These are phyloP conservation scores for Catocala nupta DNA, from an alignment of 2,888 invertebrate species.

Conservation along the genomic window DNA sequence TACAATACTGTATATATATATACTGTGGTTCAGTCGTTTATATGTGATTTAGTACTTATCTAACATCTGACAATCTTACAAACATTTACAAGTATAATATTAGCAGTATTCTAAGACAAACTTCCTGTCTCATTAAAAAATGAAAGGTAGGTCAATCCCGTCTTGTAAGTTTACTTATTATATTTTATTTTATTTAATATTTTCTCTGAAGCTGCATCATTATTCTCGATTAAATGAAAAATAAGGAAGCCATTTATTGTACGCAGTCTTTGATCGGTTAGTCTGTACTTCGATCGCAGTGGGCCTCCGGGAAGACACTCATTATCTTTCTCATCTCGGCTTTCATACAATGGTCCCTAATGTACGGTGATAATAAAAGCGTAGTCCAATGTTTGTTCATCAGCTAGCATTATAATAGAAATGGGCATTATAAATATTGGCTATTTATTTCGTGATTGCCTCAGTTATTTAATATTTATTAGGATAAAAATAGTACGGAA, in stretches of 20 bases:
- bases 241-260: slow-evolving; percentile 64
- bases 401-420: slow-evolving; percentile 37
- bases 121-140: too few species aligned
- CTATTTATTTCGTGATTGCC: slow-evolving; percentile 15
- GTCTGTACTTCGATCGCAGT: slow-evolving; percentile 31
- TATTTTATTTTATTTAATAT: too few species aligned
- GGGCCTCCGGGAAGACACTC: slow-evolving; percentile 57
- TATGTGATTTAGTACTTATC: too few species aligned
- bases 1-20: too few species aligned
- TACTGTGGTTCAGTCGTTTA: too few species aligned
- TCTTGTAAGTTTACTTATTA: background rate
- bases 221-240: slow-evolving; percentile 24
- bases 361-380: slow-evolving; percentile 41
- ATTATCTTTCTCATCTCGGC: slow-evolving; percentile 59
- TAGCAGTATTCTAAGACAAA: too few species aligned
- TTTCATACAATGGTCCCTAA: slow-evolving; percentile 32
- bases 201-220: background rate
- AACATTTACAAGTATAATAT: too few species aligned
- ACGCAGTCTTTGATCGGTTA: slow-evolving; percentile 39
- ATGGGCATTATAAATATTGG: slow-evolving; percentile 3
- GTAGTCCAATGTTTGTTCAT: slow-evolving; percentile 19
- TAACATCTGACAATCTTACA: too few species aligned
- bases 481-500: background rate
- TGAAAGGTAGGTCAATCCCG: too few species aligned
- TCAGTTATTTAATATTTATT: background rate